These are phyloP conservation scores for Polyommatus icarus DNA, from an alignment of 2,888 invertebrate species.

Conservation along the genomic window DNA sequence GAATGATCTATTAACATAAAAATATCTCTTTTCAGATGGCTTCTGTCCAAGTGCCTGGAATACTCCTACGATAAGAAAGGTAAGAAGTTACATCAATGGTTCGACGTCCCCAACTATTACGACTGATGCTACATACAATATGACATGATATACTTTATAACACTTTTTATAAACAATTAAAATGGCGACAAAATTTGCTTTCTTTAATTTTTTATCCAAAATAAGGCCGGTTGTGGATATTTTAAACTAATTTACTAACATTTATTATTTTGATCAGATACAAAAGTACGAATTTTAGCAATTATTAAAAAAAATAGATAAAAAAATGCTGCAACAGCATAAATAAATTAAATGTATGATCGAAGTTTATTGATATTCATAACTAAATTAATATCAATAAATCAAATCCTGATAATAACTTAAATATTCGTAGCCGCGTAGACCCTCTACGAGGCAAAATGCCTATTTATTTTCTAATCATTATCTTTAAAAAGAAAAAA, in stretches of 20 bases:
- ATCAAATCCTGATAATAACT: neutral
- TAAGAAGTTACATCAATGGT: slow-evolving; percentile 76
- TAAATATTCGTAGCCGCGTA: neutral
- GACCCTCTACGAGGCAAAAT: neutral
- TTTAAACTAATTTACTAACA: too few species aligned
- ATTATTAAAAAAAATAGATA: too few species aligned
- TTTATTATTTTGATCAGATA: too few species aligned
- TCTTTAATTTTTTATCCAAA: neutral
- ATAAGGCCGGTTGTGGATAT: neutral
- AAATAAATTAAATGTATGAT: too few species aligned
- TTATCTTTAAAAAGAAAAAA: too few species aligned
- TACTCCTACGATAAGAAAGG: slow-evolving; percentile 64
- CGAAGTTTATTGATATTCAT: too few species aligned
- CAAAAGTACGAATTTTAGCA: too few species aligned
- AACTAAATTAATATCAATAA: too few species aligned
- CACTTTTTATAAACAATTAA: slow-evolving; percentile 9
- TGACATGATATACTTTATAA: neutral
- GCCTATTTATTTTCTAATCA: too few species aligned
- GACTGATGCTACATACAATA: neutral
- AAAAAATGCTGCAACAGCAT: too few species aligned
- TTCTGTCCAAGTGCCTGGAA: slow-evolving; percentile 68
- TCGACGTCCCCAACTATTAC: slow-evolving; percentile 74
- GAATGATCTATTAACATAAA: too few species aligned
- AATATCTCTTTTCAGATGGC: slow-evolving; percentile 53
- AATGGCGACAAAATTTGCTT: neutral